phyloP scores from a whole-genome alignment of 2,113 vertebrate species.

The Phalacrocorax aristotelis region DNA sequence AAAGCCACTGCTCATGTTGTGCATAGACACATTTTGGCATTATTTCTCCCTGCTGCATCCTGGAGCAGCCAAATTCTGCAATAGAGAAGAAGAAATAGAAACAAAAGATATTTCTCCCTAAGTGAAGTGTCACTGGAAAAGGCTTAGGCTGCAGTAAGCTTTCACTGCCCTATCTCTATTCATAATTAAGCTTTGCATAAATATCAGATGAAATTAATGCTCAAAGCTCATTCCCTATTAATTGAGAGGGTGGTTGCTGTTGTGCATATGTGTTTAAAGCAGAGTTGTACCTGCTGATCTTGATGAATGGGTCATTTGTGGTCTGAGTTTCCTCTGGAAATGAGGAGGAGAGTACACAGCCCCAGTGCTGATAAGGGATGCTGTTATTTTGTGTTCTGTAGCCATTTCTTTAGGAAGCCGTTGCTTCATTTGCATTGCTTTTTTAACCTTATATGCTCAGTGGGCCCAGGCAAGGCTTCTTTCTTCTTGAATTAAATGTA shows the following conservation, averaged over 20 bases:
- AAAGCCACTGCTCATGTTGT: background rate
- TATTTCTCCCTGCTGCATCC: background rate
- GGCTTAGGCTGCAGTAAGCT: slow-evolving; percentile 3
- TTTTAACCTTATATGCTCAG: slow-evolving; percentile 65
- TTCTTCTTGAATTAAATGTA: slow-evolving; percentile 72
- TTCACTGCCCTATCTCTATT: background rate
- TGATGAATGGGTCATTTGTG: slow-evolving; percentile 57
- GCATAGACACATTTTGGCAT: background rate
- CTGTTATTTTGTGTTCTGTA: slow-evolving; percentile 30
- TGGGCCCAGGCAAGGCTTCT: slow-evolving; percentile 30
- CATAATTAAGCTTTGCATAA: slow-evolving; percentile 32
- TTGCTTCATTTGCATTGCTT: slow-evolving; percentile 66
- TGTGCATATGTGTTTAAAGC: slow-evolving; percentile 1
- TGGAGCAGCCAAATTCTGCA: background rate
- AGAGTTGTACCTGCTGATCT: slow-evolving; percentile 45
- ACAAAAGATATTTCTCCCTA: background rate
- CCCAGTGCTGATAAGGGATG: background rate
- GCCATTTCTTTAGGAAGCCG: slow-evolving; percentile 1
- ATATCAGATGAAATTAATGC: slow-evolving; percentile 28
- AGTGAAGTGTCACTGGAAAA: background rate
- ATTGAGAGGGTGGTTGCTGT: background rate
- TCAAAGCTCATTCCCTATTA: background rate
- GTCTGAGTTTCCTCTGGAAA: slow-evolving; percentile 45
- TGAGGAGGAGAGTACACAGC: background rate
- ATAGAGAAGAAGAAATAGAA: background rate